phyloP scores from a whole-genome alignment of 2,888 invertebrate species.

The Drosophila ezoana region DNA sequence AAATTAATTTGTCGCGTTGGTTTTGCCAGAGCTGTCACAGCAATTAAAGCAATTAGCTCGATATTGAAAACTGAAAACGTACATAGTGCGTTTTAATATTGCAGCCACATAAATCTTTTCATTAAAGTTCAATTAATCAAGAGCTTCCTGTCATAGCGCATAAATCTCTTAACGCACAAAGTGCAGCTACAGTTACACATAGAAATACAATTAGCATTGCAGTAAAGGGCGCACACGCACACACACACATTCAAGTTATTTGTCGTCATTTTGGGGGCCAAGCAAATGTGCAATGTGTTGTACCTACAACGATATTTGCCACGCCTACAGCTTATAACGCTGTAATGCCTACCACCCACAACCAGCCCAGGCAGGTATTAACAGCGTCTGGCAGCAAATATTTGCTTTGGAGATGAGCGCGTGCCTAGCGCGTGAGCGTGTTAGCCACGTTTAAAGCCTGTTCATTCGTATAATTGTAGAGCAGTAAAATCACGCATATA shows the following conservation, averaged over 20 bases:
- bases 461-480: not conserved
- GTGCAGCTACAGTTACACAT: slow-evolving; percentile 34
- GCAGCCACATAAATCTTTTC: slow-evolving; percentile 76
- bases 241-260: slow-evolving; percentile 55
- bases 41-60: slow-evolving; percentile 68
- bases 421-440: slow-evolving; percentile 33
- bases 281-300: slow-evolving; percentile 73
- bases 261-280: slow-evolving; percentile 64
- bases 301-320: slow-evolving; percentile 71
- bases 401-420: slow-evolving; percentile 45
- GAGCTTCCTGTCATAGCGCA: slow-evolving; percentile 71
- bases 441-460: too few species aligned
- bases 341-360: slow-evolving; percentile 13
- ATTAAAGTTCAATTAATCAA: slow-evolving; percentile 81
- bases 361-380: slow-evolving; percentile 58
- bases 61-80: slow-evolving; percentile 16
- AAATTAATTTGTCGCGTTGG: not conserved
- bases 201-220: slow-evolving; percentile 46
- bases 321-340: slow-evolving; percentile 55
- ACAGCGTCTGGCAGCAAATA: slow-evolving; percentile 53
- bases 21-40: slow-evolving; percentile 7
- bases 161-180: slow-evolving; percentile 70
- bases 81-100: slow-evolving; percentile 62
- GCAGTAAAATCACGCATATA: not conserved
- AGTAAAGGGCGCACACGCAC: slow-evolving; percentile 40